Evolutionary conservation across 30 jellyfish, hydroid and myxozoan genomes (phyloP), one percentile per base, ranked within the genome.

Genomic region (Aurelia aurita): DNA sequence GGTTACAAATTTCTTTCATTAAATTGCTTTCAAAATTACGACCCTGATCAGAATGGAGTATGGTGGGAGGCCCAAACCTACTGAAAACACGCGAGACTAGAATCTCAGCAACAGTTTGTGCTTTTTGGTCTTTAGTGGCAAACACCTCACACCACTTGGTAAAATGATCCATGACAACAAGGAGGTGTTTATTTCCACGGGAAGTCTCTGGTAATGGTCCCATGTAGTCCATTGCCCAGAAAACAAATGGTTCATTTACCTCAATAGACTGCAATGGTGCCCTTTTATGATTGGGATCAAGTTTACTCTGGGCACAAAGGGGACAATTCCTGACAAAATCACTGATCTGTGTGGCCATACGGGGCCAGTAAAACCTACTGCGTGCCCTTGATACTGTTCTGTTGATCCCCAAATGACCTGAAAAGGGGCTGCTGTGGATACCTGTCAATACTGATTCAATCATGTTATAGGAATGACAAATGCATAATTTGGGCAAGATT

Each of bases 161-260:
- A 59, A 84, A 84, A 32, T 84, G 84, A 72, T 84, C 88, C 83
- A 64, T 74, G 73, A 77, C 79, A 28, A 87, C 96, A 15, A 79
- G 79, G 0, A 87, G 18, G 59, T 87, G 89, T 44, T 78, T 87
- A 45, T 87, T 87, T 35, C 96, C 91, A 10, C 74, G 25, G 28
- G 80, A 22, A 32, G 96, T 72, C 35, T 51, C 78, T 1, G 91
- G 96, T 43, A 89, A 69, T 72, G 97, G 89, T 0, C 86, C 94
- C 89, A 72, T 79, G 28, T 74, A 76, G 44, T 71, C 93, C 79
- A 79, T 57, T 1, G 90, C 87, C 77, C 85, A 53, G 32, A 63
- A 65, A 20, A 44, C 80, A 29, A 80, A 60, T 19, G 97, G 97
- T 28, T 54, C 93, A 25, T 61, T 71, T 16, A 89, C 90, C 0